phyloP scores from a whole-genome alignment of 2,797 vertebrate genomes.

The Coranthus polyacanthus region DNA sequence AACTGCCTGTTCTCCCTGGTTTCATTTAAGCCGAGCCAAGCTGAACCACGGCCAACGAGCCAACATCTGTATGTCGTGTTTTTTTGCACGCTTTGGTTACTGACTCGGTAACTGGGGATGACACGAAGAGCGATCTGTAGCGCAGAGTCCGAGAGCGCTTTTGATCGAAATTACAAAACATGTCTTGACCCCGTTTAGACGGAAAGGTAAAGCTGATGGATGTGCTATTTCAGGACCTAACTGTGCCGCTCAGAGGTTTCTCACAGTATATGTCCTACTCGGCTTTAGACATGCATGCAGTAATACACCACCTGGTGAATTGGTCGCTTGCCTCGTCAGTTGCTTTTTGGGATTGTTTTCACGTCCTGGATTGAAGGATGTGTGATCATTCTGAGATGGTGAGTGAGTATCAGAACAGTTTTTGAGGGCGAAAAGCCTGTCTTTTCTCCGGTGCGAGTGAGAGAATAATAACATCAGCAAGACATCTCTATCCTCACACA shows the following conservation, averaged over 20 bases:
- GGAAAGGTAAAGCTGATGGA: conserved; percentile 2
- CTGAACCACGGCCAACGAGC: conserved; percentile 37
- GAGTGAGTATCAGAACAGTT: not conserved
- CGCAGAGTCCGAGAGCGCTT: conserved; percentile 25
- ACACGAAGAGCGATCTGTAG: conserved; percentile 7
- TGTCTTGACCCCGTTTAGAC: not conserved
- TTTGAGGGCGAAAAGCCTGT: not conserved
- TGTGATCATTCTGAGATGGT: no score
- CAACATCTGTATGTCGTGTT: conserved; percentile 17
- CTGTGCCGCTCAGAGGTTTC: conserved; percentile 18
- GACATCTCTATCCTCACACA: not conserved
- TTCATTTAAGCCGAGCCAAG: conserved; percentile 39
- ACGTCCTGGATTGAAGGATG: no score
- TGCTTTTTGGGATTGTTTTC: not conserved
- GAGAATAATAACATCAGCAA: not conserved
- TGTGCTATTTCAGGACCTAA: conserved; percentile 29
- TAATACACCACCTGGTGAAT: conserved; percentile 51
- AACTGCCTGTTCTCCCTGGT: conserved; percentile 48
- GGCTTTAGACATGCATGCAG: conserved; percentile 45
- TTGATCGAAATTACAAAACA: conserved; percentile 10
- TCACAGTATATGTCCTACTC: conserved; percentile 24
- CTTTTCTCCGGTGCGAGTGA: not conserved
- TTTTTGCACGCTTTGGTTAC: conserved; percentile 33
- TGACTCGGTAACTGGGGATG: conserved; percentile 24
- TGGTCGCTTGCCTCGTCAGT: conserved; percentile 41